Percentiles rank a stretch among this genome's conserved stretches.
Conservation (phyloP, 2,888 invertebrate genomes). For the Sinotaia quadrata region DNA sequence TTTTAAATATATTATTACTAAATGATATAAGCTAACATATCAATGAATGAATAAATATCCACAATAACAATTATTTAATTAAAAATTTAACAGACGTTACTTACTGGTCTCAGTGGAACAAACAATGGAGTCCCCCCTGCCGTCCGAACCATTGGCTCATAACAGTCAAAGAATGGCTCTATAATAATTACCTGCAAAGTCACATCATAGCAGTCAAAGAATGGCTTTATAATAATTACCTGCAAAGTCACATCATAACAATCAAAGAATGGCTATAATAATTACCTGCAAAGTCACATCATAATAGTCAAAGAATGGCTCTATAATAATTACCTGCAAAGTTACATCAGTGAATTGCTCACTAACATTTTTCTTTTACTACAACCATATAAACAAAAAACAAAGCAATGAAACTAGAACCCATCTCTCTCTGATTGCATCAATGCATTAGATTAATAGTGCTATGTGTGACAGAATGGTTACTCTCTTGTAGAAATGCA, state of each 20-base stretch:
- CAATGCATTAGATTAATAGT: too few species aligned
- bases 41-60: too few species aligned
- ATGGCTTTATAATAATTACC: conserved; percentile 97
- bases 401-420: too few species aligned
- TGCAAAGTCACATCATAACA: conserved; percentile 83
- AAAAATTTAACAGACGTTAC: too few species aligned
- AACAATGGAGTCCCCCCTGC: conserved; percentile 91
- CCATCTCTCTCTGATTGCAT: too few species aligned
- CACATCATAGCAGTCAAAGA: conserved; percentile 93
- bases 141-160: conserved; percentile 91
- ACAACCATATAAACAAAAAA: too few species aligned
- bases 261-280: conserved; percentile 98
- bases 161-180: conserved; percentile 98
- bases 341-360: conserved; percentile 17
- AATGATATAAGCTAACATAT: too few species aligned
- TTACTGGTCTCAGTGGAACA: conserved; percentile 84
- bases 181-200: conserved; percentile 88
- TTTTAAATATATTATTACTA: too few species aligned
- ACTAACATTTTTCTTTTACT: not conserved
- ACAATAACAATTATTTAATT: too few species aligned
- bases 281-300: conserved; percentile 82
- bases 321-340: conserved; percentile 90
- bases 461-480: too few species aligned
- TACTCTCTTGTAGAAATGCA: too few species aligned
- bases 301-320: conserved; percentile 97